These are phyloP conservation scores for Butastur rufipennis DNA, from an alignment of 2,113 vertebrate species.

Conservation along the genomic window DNA sequence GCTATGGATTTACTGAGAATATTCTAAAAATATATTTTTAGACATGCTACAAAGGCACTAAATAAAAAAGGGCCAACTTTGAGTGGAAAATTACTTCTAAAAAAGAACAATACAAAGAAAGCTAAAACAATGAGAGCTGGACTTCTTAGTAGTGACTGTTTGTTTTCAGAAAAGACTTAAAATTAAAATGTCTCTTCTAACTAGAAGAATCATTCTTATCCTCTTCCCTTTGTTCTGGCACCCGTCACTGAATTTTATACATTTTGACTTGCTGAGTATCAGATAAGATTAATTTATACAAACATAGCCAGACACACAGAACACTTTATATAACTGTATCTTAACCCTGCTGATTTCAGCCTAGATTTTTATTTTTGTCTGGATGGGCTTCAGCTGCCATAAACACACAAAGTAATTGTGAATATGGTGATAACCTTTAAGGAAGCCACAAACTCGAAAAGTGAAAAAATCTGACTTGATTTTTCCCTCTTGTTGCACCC, in stretches of 20 bases:
- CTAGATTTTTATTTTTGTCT: neutral
- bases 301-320: constrained; percentile 4
- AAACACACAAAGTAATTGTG: neutral
- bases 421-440: neutral
- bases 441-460: neutral
- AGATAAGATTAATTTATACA: constrained; percentile 26
- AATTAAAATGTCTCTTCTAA: constrained; percentile 32
- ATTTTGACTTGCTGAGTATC: constrained; percentile 16
- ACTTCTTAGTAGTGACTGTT: constrained; percentile 28
- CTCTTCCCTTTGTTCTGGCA: neutral
- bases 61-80: neutral
- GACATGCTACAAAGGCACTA: neutral
- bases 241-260: neutral
- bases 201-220: neutral
- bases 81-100: neutral
- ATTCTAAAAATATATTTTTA: neutral
- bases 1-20: neutral
- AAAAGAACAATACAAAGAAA: neutral
- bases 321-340: constrained; percentile 23
- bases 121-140: neutral
- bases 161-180: constrained; percentile 56
- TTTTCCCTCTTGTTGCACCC: neutral
- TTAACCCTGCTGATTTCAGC: constrained; percentile 42
- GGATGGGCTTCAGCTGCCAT: neutral
- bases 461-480: neutral